phyloP scores from a whole-genome alignment of 2,797 vertebrate genomes.

The Remorina albescens region DNA sequence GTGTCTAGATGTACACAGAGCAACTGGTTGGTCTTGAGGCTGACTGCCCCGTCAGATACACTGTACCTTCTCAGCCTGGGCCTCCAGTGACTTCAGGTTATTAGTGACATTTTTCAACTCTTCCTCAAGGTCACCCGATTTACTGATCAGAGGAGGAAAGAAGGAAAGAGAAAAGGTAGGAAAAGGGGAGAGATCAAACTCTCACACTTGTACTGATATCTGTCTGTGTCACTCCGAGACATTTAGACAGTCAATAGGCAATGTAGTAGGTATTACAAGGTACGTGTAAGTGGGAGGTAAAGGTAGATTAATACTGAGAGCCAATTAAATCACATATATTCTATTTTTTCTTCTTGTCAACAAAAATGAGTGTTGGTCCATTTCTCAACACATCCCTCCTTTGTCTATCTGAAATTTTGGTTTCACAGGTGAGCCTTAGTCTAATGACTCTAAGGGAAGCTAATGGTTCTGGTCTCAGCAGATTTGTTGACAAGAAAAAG shows the following conservation, averaged over 20 bases:
- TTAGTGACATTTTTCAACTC: constrained; percentile 99
- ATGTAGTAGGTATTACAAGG: background rate
- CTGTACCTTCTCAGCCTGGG: constrained; percentile 91
- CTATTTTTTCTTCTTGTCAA: constrained; percentile 13
- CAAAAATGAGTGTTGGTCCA: background rate
- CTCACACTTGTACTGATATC: background rate
- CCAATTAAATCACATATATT: background rate
- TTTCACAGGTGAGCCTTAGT: too few species aligned
- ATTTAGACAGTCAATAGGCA: constrained; percentile 11
- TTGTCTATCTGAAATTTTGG: background rate
- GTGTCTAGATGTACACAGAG: background rate
- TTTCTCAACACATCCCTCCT: background rate
- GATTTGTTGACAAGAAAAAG: constrained; percentile 19
- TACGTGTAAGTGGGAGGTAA: background rate
- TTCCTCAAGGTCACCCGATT: constrained; percentile 99
- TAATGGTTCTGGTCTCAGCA: constrained; percentile 7
- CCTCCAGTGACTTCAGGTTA: constrained; percentile 99
- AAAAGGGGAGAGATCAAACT: constrained; percentile 58
- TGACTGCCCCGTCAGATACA: constrained; percentile 18
- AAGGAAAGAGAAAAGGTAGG: constrained; percentile 72
- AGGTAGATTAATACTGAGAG: background rate
- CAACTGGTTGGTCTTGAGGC: background rate
- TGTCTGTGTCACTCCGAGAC: constrained; percentile 17
- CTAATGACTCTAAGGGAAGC: background rate
- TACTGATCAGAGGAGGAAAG: constrained; percentile 85